Percentiles rank a stretch among this genome's conserved stretches.
Conservation (phyloP, 2,888 invertebrate species). For the Eilema griseolum region DNA sequence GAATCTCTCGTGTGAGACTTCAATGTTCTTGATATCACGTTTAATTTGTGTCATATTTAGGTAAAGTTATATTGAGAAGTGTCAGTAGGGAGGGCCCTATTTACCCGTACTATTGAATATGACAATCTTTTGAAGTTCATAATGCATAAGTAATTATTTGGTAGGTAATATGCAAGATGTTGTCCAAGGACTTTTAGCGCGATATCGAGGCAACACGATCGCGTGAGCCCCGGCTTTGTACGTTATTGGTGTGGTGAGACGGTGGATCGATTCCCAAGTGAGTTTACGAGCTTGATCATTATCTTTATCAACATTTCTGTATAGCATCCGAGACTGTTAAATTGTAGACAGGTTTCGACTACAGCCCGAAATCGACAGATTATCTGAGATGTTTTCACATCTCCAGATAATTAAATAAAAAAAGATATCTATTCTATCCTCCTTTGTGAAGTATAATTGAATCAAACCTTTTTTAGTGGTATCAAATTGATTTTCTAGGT, state of each 20-base stretch:
- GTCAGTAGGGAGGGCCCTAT: no score
- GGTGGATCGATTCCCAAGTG: conserved; percentile 64
- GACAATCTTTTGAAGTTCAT: background rate
- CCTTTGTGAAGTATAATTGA: background rate
- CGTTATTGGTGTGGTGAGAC: conserved; percentile 58
- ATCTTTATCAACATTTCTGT: conserved; percentile 63
- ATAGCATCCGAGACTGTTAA: conserved; percentile 51
- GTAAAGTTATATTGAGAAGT: no score
- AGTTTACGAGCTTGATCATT: conserved; percentile 66
- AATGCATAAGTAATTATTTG: background rate
- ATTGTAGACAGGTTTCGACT: conserved; percentile 43
- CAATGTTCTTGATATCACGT: background rate
- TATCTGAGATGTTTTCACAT: conserved; percentile 9
- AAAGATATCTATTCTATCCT: background rate
- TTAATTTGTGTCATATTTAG: no score
- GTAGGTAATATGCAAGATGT: conserved; percentile 46
- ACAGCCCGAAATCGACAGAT: conserved; percentile 23
- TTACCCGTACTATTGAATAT: background rate
- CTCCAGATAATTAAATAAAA: background rate
- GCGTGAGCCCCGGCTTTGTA: conserved; percentile 64
- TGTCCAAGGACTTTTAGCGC: conserved; percentile 54
- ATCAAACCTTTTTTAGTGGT: background rate
- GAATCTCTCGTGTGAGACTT: background rate
- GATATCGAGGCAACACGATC: conserved; percentile 53
- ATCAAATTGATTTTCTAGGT: conserved; percentile 5